Evolutionary conservation across 2,797 vertebrate genomes (phyloP), one percentile per base, ranked within the genome.

Genomic region (Pachyuromys duprasi): DNA sequence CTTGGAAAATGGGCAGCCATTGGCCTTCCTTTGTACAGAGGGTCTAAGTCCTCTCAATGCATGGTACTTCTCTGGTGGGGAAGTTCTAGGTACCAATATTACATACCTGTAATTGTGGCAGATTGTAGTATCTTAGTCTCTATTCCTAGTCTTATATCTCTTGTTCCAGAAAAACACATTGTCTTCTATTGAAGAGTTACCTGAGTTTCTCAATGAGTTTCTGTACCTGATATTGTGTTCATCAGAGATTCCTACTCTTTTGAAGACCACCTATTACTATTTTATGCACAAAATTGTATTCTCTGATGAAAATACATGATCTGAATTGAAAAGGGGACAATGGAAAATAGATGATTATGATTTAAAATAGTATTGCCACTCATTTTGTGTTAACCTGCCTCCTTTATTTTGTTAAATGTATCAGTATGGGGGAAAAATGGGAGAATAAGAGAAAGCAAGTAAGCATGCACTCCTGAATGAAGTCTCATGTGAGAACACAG

Each of bases 251-350:
- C 13, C 39, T 72, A 45, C 6, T 88, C 33, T 70, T 60, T 80
- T 53, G 65, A 86, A 31, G 91, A 60, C 1, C 31, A 95, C 15
- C 83, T 95, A 49, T 79, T 80, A 89, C 63, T 86, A 84, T 26
- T 88, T 90, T 75, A 24, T 31, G 53, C 28, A n/a, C 81, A 74
- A 84, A 80, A 87, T 79, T 86, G 5, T 91, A 74, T 87, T 84
- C 12, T 81, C 75, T 84, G 62, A 39, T 91, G 67, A 86, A 91
- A 87, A 86, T 13, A 49, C 63, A 49, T 39, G 57, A 70, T 63
- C 67, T 76, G 65, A 81, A 89, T 90, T 96, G 57, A 86, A 80
- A 24, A 79, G 60, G 39, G 57, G 8, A 1, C 24, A 42, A 81
- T 82, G 57, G 6, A 69, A 72, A 70, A 90, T 82, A 86, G 22